A percentile compares a stretch with the other conserved stretches of the same genome.
phyloP scores from a whole-genome alignment of 2,888 invertebrate genomes.

The Lithosia quadra region DNA sequence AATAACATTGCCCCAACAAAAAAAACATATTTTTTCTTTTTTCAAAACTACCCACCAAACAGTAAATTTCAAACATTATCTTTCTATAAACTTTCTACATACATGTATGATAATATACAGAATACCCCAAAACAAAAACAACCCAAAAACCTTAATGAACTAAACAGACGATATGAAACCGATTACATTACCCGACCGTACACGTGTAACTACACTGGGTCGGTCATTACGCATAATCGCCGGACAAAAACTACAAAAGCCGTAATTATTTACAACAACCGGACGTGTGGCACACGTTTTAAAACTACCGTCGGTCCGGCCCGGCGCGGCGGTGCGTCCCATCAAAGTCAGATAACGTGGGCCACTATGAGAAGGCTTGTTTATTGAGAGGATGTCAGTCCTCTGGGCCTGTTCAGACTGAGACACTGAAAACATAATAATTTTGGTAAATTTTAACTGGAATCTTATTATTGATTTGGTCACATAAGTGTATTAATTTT shows the following conservation, averaged over 20 bases:
- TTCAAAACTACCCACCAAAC: background rate
- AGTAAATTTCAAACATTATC: background rate
- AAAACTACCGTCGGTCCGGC: conserved; percentile 71
- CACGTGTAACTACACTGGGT: conserved; percentile 41
- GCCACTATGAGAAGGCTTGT: conserved; percentile 80
- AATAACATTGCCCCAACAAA: too few relatives aligned
- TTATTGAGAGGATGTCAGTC: conserved; percentile 77
- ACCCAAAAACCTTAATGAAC: conserved; percentile 35
- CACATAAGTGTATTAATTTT: too few relatives aligned
- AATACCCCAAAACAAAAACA: conserved; percentile 19
- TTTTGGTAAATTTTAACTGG: background rate
- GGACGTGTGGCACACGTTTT: conserved; percentile 63
- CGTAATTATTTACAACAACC: conserved; percentile 77
- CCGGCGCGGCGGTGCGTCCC: conserved; percentile 53
- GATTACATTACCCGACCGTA: conserved; percentile 38
- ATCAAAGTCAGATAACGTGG: conserved; percentile 77
- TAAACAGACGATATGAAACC: conserved; percentile 41
- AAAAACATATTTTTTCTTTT: background rate
- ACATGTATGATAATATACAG: background rate
- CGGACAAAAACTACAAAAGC: conserved; percentile 57
- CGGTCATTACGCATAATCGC: conserved; percentile 57
- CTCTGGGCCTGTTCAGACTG: conserved; percentile 59
- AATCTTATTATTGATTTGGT: background rate
- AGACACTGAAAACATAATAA: conserved; percentile 29
- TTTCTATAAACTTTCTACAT: background rate